phyloP scores from a whole-genome alignment of 92 coral and sea anemone genomes.

The Hydrozoanthus gracilis region DNA sequence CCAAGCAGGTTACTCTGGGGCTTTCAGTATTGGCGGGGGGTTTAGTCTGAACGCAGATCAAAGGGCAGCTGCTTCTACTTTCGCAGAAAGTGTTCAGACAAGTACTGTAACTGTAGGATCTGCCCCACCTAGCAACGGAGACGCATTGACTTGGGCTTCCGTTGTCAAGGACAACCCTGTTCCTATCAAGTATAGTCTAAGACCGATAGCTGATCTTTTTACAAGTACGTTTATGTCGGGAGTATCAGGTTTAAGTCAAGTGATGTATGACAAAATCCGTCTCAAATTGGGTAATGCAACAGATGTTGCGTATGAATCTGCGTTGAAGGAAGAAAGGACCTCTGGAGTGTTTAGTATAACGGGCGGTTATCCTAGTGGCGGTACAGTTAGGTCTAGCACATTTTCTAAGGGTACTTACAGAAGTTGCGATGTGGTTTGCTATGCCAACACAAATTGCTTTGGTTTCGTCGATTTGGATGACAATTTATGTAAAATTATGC shows the following conservation, averaged over 20 bases:
- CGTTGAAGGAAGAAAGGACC: slow-evolving; percentile 7
- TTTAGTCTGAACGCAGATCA: slow-evolving; percentile 49
- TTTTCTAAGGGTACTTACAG: neutral
- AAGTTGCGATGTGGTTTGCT: too few species aligned
- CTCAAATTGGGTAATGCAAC: neutral
- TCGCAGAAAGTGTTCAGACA: slow-evolving; percentile 62
- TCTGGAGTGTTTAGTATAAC: slow-evolving; percentile 7
- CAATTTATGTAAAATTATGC: too few species aligned
- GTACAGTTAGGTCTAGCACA: neutral
- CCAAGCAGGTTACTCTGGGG: slow-evolving; percentile 59
- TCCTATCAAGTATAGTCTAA: neutral
- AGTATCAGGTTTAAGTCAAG: neutral
- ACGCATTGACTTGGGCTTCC: slow-evolving; percentile 31
- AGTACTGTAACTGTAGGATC: slow-evolving; percentile 60
- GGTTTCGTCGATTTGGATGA: too few species aligned
- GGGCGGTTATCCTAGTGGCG: slow-evolving; percentile 12
- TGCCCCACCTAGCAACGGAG: slow-evolving; percentile 56
- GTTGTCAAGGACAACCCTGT: neutral
- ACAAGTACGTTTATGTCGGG: neutral
- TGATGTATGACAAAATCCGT: neutral
- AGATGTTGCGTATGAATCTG: neutral
- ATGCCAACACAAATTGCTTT: too few species aligned
- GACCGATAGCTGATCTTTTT: slow-evolving; percentile 7
- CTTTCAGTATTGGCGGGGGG: slow-evolving; percentile 57
- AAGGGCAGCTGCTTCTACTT: slow-evolving; percentile 51